Evolutionary conservation across 1,140 invertebrate genomes (phyloP).

Genomic region (Aplysia californica): DNA sequence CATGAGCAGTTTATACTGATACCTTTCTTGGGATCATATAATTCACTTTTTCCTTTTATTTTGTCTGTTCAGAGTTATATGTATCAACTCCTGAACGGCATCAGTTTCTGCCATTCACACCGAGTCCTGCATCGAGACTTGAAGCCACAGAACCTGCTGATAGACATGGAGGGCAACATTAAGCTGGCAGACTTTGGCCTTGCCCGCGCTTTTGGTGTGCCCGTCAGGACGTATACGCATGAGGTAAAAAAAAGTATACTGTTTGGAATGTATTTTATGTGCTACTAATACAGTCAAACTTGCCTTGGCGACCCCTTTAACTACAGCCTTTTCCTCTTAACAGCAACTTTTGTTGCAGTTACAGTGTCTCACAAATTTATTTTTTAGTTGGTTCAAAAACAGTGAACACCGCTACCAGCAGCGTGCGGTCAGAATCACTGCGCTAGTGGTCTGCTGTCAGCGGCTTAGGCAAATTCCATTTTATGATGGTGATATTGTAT

Average conservation of each 20-base stretch:
- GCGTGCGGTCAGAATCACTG: no score
- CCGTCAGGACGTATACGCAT: constrained; percentile 96
- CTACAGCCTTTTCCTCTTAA: no score
- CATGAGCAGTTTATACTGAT: no score
- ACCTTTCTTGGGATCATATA: no score
- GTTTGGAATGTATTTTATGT: background rate
- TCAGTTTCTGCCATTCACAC: constrained; percentile 95
- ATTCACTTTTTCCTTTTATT: no score
- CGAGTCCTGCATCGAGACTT: constrained; percentile 95
- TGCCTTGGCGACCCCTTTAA: background rate
- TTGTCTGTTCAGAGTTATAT: constrained; percentile 74
- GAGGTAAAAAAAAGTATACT: constrained; percentile 74
- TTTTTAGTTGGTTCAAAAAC: background rate
- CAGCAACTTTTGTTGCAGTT: no score
- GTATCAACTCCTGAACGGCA: constrained; percentile 90
- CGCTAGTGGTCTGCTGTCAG: no score
- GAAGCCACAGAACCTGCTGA: constrained; percentile 97
- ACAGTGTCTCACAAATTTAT: background rate
- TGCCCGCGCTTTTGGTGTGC: constrained; percentile 91
- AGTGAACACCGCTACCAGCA: background rate
- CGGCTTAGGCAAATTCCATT: no score
- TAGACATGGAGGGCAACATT: constrained; percentile 71
- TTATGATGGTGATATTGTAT: no score
- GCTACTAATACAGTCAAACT: background rate
- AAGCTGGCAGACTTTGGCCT: constrained; percentile 99